phyloP scores from a whole-genome alignment of 2,888 invertebrate species.

The Cephus rjabovi region DNA sequence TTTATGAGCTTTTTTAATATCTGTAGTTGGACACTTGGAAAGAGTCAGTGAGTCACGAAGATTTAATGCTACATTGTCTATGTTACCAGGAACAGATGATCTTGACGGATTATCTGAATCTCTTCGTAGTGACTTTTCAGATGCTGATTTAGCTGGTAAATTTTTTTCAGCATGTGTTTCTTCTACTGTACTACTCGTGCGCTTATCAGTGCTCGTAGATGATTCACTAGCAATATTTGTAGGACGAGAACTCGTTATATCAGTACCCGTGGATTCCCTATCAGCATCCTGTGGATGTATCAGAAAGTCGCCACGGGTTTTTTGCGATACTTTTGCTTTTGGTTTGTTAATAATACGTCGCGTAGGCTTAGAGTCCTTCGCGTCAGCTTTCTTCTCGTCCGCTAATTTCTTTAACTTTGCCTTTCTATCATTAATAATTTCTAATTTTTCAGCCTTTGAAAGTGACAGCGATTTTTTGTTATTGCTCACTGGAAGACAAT shows the following conservation, averaged over 20 bases:
- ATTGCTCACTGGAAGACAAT: slow-evolving; percentile 23
- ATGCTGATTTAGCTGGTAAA: slow-evolving; percentile 17
- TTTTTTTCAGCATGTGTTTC: neutral
- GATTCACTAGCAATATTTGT: neutral
- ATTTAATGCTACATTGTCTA: neutral
- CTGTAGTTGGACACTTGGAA: slow-evolving; percentile 1
- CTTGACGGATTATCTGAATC: no score
- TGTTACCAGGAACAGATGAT: neutral
- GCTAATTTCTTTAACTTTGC: slow-evolving; percentile 70
- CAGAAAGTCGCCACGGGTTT: slow-evolving; percentile 72
- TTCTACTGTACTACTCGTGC: neutral
- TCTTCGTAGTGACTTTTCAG: neutral
- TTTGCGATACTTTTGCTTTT: slow-evolving; percentile 68
- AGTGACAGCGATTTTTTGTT: slow-evolving; percentile 13
- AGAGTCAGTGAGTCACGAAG: neutral
- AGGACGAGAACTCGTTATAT: neutral
- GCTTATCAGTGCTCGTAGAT: slow-evolving; percentile 10
- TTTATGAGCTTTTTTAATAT: neutral
- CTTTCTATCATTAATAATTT: slow-evolving; percentile 62
- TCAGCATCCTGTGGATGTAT: slow-evolving; percentile 12
- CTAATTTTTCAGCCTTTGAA: slow-evolving; percentile 33
- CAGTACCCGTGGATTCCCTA: neutral
- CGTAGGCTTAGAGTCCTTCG: slow-evolving; percentile 38
- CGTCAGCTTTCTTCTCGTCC: slow-evolving; percentile 51
- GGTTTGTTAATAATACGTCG: slow-evolving; percentile 37